Evolutionary conservation across 2,797 vertebrate species (phyloP), one percentile per base, ranked within the genome.

Genomic region (Ciconia nigra): DNA sequence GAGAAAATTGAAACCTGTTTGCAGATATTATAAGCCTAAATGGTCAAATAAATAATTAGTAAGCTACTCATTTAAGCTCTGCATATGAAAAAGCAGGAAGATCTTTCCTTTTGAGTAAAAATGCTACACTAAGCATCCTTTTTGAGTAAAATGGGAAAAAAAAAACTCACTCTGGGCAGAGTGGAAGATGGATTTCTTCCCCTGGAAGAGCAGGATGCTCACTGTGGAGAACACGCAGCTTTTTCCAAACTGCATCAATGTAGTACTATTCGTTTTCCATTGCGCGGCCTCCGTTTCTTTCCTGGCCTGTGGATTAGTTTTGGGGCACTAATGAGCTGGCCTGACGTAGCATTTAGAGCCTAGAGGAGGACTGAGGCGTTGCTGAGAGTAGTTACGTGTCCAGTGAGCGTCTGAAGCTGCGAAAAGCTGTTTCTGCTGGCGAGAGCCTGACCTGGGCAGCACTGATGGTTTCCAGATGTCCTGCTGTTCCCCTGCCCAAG

Each of bases 1-100:
- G 46, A 83, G 87, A 35, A 77, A 81, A 94, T 55, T 70, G 93
- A 86, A 94, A 59, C 51, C 67, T n/a, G 54, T 88, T 86, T 90
- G 89, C 71, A 72, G 83, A 47, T 93, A 82, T 96, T 93, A 66
- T 29, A 80, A 72, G 78, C 90, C 63, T 83, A 80, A 94, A 67
- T 22, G 81, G 84, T 89, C 83, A 89, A 79, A 87, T 79, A 85
- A 94, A 85, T 89, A 90, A 94, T 95, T 95, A 94, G 83, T 69
- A 46, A 87, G 88, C 16, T 59, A 19, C 52, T 83, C 42, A 26
- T 80, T 93, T 73, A 57, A 57, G 78, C 31, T 39, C 42, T 42
- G 51, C 14, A 4, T 41, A 25, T 10, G 67, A 66, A 74, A 59
- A 67, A 47, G 59, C 52, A 70, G 6, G 19, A 26, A 19, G 35